phyloP scores from a whole-genome alignment of 2,888 invertebrate genomes.

The Sinelater perroti region DNA sequence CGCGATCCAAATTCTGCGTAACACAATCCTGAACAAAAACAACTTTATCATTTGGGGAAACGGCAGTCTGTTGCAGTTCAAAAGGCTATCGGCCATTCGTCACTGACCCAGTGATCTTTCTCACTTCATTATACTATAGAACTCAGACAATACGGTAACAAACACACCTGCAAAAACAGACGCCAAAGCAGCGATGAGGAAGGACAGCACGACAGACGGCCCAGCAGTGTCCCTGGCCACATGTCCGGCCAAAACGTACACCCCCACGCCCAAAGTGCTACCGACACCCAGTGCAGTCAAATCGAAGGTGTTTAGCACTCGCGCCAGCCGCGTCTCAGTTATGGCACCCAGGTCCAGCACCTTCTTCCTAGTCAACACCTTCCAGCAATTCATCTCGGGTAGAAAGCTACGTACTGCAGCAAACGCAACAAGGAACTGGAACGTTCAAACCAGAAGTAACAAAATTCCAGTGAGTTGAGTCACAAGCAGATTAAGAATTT shows the following conservation, averaged over 20 bases:
- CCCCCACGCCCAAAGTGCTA: slow-evolving; percentile 90
- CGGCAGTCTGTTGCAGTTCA: neutral
- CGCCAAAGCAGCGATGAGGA: slow-evolving; percentile 90
- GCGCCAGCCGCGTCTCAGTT: slow-evolving; percentile 59
- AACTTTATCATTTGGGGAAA: slow-evolving; percentile 6
- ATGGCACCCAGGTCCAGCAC: slow-evolving; percentile 48
- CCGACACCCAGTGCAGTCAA: slow-evolving; percentile 88
- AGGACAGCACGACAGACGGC: slow-evolving; percentile 90
- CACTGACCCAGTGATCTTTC: neutral
- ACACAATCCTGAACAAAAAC: slow-evolving; percentile 78
- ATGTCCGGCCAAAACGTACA: slow-evolving; percentile 93
- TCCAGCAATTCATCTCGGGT: neutral
- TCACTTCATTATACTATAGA: neutral
- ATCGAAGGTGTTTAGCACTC: slow-evolving; percentile 84
- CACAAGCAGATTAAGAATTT: slow-evolving; percentile 3
- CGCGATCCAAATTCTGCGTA: slow-evolving; percentile 92
- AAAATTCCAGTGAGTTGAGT: neutral
- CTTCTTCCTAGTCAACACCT: slow-evolving; percentile 60
- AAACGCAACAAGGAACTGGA: neutral
- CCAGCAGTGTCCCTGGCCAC: slow-evolving; percentile 89
- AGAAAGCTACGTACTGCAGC: neutral
- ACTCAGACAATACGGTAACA: neutral
- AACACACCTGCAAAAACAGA: slow-evolving; percentile 85
- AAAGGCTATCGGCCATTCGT: neutral
- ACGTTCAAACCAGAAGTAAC: neutral